Conservation (phyloP, 2,888 invertebrate genomes). For the Agrypnus murinus region DNA sequence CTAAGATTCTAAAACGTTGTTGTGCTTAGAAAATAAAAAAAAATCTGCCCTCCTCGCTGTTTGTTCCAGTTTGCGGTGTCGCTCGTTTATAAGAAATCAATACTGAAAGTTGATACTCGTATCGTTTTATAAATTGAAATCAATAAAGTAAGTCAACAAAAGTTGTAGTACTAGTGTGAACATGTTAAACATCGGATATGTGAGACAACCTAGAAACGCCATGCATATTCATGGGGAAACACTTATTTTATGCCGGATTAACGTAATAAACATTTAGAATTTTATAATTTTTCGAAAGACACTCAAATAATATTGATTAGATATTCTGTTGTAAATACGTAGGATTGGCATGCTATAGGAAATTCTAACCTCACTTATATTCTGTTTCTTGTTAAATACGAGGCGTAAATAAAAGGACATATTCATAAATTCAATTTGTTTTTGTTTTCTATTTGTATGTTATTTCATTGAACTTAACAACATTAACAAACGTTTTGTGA, state of each 20-base stretch:
- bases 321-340: slow-evolving; percentile 11
- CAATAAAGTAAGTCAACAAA: slow-evolving; percentile 56
- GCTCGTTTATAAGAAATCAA: slow-evolving; percentile 47
- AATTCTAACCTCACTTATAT: slow-evolving; percentile 4
- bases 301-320: slow-evolving; percentile 6
- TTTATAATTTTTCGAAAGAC: neutral
- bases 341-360: slow-evolving; percentile 13
- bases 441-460: too few relatives aligned
- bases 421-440: too few relatives aligned
- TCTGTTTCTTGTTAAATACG: too few relatives aligned
- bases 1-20: neutral
- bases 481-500: too few relatives aligned
- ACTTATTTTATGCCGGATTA: slow-evolving; percentile 26
- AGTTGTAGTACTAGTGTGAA: slow-evolving; percentile 50
- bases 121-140: slow-evolving; percentile 53
- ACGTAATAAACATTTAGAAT: slow-evolving; percentile 12
- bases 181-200: slow-evolving; percentile 47
- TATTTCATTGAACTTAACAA: too few relatives aligned
- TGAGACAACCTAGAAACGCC: slow-evolving; percentile 26
- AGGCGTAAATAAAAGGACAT: too few relatives aligned
- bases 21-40: too few relatives aligned
- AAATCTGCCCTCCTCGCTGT: slow-evolving; percentile 28
- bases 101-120: slow-evolving; percentile 52
- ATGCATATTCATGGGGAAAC: slow-evolving; percentile 48
- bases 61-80: slow-evolving; percentile 20